Evolutionary conservation across 1,140 invertebrate genomes (phyloP).

Genomic region (Hycleus cichorii): DNA sequence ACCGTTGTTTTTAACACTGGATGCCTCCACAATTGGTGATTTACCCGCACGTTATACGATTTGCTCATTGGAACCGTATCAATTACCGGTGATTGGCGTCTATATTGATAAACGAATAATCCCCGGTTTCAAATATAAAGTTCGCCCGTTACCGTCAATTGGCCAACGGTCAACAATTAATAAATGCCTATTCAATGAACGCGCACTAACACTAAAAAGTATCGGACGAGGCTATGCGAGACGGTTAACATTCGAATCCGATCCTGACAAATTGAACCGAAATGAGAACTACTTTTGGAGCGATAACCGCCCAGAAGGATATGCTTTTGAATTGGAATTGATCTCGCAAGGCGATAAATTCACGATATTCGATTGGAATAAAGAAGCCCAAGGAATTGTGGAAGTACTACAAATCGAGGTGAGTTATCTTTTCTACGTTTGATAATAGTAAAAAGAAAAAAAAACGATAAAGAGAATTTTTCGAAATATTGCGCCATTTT

Average conservation of each 20-base stretch:
- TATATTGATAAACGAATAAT: constrained; percentile 63
- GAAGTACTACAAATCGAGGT: constrained; percentile 56
- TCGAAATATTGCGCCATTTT: constrained; percentile 9
- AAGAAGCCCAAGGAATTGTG: constrained; percentile 53
- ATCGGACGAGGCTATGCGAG: constrained; percentile 69
- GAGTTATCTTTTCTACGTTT: constrained; percentile 27
- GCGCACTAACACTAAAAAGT: constrained; percentile 56
- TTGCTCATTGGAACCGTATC: constrained; percentile 51
- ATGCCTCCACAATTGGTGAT: constrained; percentile 52
- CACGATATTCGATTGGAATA: constrained; percentile 57
- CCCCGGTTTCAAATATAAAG: constrained; percentile 68
- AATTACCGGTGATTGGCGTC: constrained; percentile 65
- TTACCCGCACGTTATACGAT: constrained; percentile 57
- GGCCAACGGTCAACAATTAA: constrained; percentile 20
- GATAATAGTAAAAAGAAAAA: not conserved
- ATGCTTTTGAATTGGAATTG: constrained; percentile 62
- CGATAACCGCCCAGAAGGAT: constrained; percentile 64
- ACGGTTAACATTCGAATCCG: constrained; percentile 63
- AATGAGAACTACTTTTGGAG: constrained; percentile 71
- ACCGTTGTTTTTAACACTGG: constrained; percentile 38
- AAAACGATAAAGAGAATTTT: not conserved
- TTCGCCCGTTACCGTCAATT: constrained; percentile 50
- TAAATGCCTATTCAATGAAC: constrained; percentile 52
- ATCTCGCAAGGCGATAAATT: constrained; percentile 64
- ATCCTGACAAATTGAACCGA: constrained; percentile 53